phyloP scores from a whole-genome alignment of 2,113 vertebrate genomes.

The Melanotaenia duboulayi region DNA sequence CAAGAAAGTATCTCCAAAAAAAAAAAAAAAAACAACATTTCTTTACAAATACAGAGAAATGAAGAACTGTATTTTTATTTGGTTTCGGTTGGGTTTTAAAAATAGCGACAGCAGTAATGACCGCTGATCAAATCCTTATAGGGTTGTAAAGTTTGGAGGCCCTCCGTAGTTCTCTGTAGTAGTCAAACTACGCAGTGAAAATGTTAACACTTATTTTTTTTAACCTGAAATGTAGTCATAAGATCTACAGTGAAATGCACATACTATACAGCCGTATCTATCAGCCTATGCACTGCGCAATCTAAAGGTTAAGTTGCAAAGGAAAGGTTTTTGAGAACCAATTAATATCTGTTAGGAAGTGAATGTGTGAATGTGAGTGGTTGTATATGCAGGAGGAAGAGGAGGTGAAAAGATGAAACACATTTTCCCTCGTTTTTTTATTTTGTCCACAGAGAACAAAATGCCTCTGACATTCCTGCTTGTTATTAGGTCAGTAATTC shows the following conservation, averaged over 20 bases:
- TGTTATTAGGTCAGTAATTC: constrained; percentile 76
- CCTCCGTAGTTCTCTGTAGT: background rate
- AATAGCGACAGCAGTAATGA: background rate
- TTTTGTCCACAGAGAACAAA: constrained; percentile 44
- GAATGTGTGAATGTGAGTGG: constrained; percentile 3
- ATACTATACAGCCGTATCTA: background rate
- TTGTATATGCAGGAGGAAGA: constrained; percentile 10
- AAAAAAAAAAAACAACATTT: too few species aligned
- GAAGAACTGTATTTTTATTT: too few species aligned
- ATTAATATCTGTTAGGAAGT: background rate
- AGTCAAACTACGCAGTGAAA: too few species aligned
- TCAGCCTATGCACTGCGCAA: background rate
- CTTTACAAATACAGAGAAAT: too few species aligned
- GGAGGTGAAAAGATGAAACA: constrained; percentile 41
- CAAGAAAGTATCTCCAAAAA: too few species aligned
- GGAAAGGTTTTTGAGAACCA: background rate
- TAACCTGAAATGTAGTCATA: background rate
- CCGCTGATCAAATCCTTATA: background rate
- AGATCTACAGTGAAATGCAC: background rate
- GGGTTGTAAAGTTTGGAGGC: background rate
- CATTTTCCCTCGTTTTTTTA: constrained; percentile 8
- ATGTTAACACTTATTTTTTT: background rate
- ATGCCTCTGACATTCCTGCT: constrained; percentile 54
- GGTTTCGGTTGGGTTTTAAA: too few species aligned
- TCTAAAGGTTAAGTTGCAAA: constrained; percentile 4